Base-by-base conservation (phyloP, 2,888 invertebrate species). In the Agrochola litura region DNA sequence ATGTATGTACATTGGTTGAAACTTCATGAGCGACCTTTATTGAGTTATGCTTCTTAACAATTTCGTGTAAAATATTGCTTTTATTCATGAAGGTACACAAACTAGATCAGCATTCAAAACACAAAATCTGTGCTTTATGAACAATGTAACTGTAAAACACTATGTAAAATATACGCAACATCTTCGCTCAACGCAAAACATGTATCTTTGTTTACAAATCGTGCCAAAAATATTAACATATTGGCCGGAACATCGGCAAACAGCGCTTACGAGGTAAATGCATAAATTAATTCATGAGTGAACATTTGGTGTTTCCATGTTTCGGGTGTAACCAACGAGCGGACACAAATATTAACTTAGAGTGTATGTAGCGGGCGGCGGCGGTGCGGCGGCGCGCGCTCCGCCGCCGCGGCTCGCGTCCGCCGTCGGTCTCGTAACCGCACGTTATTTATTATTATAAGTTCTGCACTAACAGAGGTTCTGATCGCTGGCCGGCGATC, bases 401-500 rank as follows among this genome's bases (percentile, higher is more conserved):
- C 79, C 81, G 75, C 84, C 91, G 89, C 92, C 94, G 93, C 94
- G 93, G 92, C 92, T 82, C 92, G 86, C 94, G 90, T 90, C 89
- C 90, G 92, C 93, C 94, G 90, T 93, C 92, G 92, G 92, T 92
- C 93, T 94, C 91, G 93, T 92, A 93, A 94, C 93, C 95, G 94
- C 94, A 91, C 92, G 92, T 92, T 92, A 94, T 94, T 95, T 95
- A 96, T 96, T 96, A 96, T 96, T 94, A 96, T 96, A 96, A 96
- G 95, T 96, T 94, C 94, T 95, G 94, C 95, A 96, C 96, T 96
- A 96, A 94, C 93, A 95, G 93, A 95, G 95, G 96, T 96, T 94
- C 94, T 90, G 93, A 94, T 92, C 95, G 93, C 92, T 91, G 91
- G 92, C 91, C 91, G 92, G 92, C 94, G 94, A 93, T 93, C 95